phyloP scores from a whole-genome alignment of 53 echinoderm and acorn worm species.

The Luidia sarsii region DNA sequence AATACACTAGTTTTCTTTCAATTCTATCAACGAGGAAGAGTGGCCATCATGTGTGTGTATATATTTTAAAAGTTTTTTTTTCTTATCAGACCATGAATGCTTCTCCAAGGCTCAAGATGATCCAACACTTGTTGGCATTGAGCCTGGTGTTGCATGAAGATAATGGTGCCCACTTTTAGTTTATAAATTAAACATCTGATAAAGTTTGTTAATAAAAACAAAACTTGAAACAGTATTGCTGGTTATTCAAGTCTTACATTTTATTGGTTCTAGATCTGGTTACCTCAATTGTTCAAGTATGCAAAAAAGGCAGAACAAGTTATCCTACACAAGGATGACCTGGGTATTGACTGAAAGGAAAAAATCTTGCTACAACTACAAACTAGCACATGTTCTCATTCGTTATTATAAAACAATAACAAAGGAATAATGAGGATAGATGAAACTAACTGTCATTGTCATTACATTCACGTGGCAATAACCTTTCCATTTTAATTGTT shows the following conservation, averaged over 20 bases:
- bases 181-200: neutral
- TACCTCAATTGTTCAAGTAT: too few relatives aligned
- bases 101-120: too few relatives aligned
- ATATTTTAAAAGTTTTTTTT: too few relatives aligned
- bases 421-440: neutral
- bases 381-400: conserved; percentile 29
- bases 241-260: neutral
- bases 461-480: neutral
- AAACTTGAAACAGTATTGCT: neutral
- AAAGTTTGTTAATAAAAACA: neutral
- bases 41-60: too few relatives aligned
- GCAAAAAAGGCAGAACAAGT: too few relatives aligned
- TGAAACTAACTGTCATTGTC: too few relatives aligned
- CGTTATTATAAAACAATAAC: neutral
- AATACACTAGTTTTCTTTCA: too few relatives aligned
- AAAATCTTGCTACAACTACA: conserved; percentile 15
- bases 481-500: neutral
- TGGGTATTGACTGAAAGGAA: neutral
- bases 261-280: neutral
- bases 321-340: neutral
- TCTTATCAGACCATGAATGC: too few relatives aligned
- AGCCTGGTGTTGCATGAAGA: too few relatives aligned
- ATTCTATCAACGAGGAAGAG: too few relatives aligned
- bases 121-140: too few relatives aligned
- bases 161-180: neutral